Base-by-base conservation (phyloP, 2,113 vertebrate genomes). In the Globicephala melas region DNA sequence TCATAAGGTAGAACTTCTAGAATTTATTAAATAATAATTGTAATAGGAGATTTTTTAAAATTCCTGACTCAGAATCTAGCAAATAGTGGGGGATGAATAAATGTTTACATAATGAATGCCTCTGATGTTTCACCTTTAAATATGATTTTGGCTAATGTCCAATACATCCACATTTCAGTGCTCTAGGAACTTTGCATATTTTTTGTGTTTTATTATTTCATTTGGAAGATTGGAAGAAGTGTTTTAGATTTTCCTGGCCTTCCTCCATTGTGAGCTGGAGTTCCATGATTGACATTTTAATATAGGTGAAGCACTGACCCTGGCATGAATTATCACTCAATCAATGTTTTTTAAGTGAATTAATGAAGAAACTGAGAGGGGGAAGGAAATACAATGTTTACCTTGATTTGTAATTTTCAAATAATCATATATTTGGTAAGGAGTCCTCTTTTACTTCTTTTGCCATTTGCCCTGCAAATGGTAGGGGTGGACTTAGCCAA, bases 111-210 rank as follows among this genome's bases (percentile, higher is more conserved):
- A 87, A 84, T 55, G 20, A 95, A 41, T 58, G 31, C 1, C 58
- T 91, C 68, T 47, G n/a, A 88, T 82, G 17, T 81, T 94, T 95
- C 7, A 7, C 33, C 60, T 94, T 73, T 96, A 89, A 81, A n/a
- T 85, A 83, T 88, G 33, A 58, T 65, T 85, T 65, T 80, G 65
- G 63, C 41, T 71, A 18, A 79, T 47, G 53, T 84, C 41, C 2
- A 41, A 13, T 70, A 33, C 33, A 77, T 82, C 28, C 10, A 41
- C 15, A 50, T 68, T 70, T 81, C n/a, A n/a, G n/a, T n/a, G n/a
- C n/a, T n/a, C 21, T 73, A 73, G 47, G 50, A 87, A 65, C 20
- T 73, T 10, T 67, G 44, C 67, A 14, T 73, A 14, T 73, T 77
- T 44, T 77, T 15, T 41, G 0, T 53, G 50, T 53, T 77, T 84